Conservation (phyloP, 2,797 vertebrate genomes). For the Artibeus lituratus region DNA sequence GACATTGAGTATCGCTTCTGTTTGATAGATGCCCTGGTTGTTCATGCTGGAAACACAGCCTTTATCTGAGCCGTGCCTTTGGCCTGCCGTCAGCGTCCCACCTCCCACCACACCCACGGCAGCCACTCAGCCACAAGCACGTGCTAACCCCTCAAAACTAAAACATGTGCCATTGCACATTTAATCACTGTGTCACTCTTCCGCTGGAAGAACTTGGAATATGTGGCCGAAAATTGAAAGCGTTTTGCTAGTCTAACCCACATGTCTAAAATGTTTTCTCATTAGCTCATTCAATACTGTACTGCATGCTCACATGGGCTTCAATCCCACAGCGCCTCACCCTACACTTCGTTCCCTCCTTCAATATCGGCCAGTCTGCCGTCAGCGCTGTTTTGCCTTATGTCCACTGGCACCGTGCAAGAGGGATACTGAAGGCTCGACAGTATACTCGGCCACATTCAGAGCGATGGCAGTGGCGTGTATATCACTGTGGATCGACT, state of each 20-base stretch:
- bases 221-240: not conserved
- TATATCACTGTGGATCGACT: not conserved
- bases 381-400: not conserved
- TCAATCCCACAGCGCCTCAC: not conserved
- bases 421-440: not conserved
- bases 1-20: slow-evolving; percentile 46
- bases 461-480: not conserved
- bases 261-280: slow-evolving; percentile 12
- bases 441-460: not conserved
- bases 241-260: not conserved
- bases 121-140: slow-evolving; percentile 53
- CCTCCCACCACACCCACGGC: not conserved
- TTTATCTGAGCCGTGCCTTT: slow-evolving; percentile 51
- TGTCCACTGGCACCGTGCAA: not conserved
- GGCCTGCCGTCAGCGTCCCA: slow-evolving; percentile 46
- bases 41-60: slow-evolving; percentile 60
- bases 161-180: slow-evolving; percentile 34
- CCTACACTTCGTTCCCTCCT: not conserved
- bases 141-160: slow-evolving; percentile 45
- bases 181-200: slow-evolving; percentile 26
- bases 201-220: not conserved
- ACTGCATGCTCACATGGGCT: not conserved
- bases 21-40: slow-evolving; percentile 54
- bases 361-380: not conserved
- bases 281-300: not conserved